Base-by-base conservation (phyloP, 2,888 invertebrate species). In the Eilema depressum region DNA sequence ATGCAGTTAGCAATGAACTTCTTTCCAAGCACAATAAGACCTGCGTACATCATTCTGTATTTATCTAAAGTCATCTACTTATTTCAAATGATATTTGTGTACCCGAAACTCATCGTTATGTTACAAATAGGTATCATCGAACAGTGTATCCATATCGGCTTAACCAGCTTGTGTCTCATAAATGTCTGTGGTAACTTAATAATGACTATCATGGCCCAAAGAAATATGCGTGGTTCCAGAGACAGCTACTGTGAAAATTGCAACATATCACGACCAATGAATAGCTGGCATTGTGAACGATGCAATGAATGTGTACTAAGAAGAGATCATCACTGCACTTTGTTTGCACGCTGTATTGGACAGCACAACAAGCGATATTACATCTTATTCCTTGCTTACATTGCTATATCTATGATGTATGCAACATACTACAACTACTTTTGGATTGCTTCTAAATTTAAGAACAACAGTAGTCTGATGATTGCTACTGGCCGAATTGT, bases 281-380 rank as follows among this genome's bases (percentile, higher is more conserved):
- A 98, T 57, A 97, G 98, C 1, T 98, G 98, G 96, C 99, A 99
- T 87, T 99, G 99, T 85, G 94, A 94, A 57, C 95, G 93, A 0
- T 99, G 99, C 89, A 96, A 97, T 66, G 94, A 95, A 0, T 99
- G 99, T 87, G 97, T 99, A 68, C 85, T 97, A 7, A 97, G 97
- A 83, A 95, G 98, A 74, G 98, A 98, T 85, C 98, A 98, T 89
- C 97, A 98, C 86, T 98, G 99, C 86, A 96, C 97, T 74, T 98
- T 98, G 89, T 97, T 98, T 0, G 97, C 97, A 0, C 97, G 97
- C 80, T 99, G 99, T 90, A 95, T 99, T 69, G 99, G 98, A 20
- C 96, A 97, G 81, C 90, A 96, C 79, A 99, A 99, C 89, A 97
- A 97, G 79, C 96, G 98, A 77, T 98, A 97, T 89, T 99, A 98